phyloP scores from a whole-genome alignment of 1,140 invertebrate species.

The Atta colombica region DNA sequence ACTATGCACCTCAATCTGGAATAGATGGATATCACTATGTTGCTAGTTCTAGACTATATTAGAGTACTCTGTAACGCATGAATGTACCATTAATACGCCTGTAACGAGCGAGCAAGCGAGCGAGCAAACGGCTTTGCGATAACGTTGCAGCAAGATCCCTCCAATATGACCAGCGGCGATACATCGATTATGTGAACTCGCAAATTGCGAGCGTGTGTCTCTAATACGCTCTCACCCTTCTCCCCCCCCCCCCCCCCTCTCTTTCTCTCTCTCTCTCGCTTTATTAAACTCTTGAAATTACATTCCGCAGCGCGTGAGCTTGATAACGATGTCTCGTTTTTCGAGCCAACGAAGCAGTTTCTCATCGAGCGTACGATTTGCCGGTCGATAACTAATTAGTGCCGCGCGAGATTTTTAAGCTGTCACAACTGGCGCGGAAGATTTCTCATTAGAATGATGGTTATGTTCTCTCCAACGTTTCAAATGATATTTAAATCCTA shows the following conservation, averaged over 20 bases:
- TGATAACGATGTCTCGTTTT: conserved; percentile 44
- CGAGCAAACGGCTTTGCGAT: conserved; percentile 40
- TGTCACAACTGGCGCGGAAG: conserved; percentile 40
- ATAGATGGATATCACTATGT: conserved; percentile 1
- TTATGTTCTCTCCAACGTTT: background rate
- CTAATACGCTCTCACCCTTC: background rate
- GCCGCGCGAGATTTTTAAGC: conserved; percentile 27
- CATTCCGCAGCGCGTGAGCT: conserved; percentile 19
- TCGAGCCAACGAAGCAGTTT: background rate
- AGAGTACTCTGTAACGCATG: conserved; percentile 31
- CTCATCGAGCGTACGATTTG: conserved; percentile 32
- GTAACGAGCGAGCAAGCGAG: conserved; percentile 44
- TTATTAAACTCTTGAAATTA: conserved; percentile 59
- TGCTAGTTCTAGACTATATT: conserved; percentile 1
- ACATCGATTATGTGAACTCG: conserved; percentile 60
- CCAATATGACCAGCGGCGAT: conserved; percentile 58
- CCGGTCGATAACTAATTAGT: conserved; percentile 59
- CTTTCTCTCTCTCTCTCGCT: background rate
- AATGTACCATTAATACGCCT: conserved; percentile 50
- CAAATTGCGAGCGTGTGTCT: conserved; percentile 47
- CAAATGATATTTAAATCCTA: conserved; percentile 56
- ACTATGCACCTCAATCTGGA: background rate
- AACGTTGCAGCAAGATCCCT: conserved; percentile 42
- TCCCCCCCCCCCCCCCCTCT: too few species aligned
- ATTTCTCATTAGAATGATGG: conserved; percentile 49